Conservation (phyloP, 2,113 vertebrate genomes). For the Cynoglossus semilaevis region DNA sequence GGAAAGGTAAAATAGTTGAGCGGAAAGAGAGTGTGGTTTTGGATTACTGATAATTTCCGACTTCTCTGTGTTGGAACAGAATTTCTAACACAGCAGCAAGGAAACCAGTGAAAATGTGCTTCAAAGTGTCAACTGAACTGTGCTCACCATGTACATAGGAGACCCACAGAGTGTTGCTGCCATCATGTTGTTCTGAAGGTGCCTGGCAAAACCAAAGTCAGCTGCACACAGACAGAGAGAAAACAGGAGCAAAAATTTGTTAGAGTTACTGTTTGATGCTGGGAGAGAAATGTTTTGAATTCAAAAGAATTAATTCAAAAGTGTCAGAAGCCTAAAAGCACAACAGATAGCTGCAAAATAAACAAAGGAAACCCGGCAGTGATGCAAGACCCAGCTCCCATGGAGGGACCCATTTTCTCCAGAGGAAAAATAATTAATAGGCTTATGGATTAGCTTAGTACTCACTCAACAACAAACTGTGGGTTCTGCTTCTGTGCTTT, state of each 20-base stretch:
- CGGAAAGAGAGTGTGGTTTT: too few relatives aligned
- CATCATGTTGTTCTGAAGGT: conserved; percentile 98
- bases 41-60: too few relatives aligned
- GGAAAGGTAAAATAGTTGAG: too few relatives aligned
- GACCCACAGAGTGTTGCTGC: conserved; percentile 95
- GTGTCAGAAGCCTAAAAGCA: too few relatives aligned
- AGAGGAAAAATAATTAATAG: conserved; percentile 30
- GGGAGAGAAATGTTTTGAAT: background rate
- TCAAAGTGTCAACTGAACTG: background rate
- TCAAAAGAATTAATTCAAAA: too few relatives aligned
- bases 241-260: background rate
- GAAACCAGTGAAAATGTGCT: too few relatives aligned
- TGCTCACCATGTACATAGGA: conserved; percentile 96
- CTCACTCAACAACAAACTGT: conserved; percentile 15
- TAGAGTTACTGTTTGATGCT: background rate
- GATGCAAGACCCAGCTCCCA: conserved; percentile 18
- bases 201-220: conserved; percentile 96
- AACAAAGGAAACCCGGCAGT: too few relatives aligned
- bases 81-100: too few relatives aligned
- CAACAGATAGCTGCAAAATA: too few relatives aligned
- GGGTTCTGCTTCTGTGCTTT: conserved; percentile 2
- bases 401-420: conserved; percentile 17
- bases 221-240: conserved; percentile 69
- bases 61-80: background rate
- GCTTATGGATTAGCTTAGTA: conserved; percentile 36